Base-by-base conservation (phyloP, 2,113 vertebrate species). In the Rissa tridactyla region DNA sequence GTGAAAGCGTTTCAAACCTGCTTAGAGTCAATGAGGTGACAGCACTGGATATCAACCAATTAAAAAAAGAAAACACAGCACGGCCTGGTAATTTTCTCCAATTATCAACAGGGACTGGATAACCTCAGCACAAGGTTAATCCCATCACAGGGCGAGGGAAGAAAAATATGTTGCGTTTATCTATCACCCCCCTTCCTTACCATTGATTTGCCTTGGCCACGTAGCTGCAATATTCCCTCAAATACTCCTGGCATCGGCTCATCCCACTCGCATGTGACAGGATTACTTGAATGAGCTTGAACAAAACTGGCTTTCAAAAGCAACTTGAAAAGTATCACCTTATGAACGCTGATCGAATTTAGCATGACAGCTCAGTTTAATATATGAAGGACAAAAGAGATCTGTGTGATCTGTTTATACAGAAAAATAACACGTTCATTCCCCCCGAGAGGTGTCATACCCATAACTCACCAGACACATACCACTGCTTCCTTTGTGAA, bases 341-440 rank as follows among this genome's bases (percentile, higher is more conserved):
- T 77, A 49, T 46, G 93, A 95, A 57, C 92, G 73, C 86, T 88
- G 80, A 94, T 75, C 6, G 1, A 92, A 93, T 84, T 69, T 29
- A 88, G 85, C 68, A 38, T 69, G 88, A 90, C 96, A 92, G 92
- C 69, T 94, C 95, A 75, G 90, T 68, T 96, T 71, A 92, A 96
- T 64, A 68, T 40, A 78, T 16, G 72, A 78, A 82, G 86, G 88
- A 91, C 88, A 93, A 76, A 61, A 83, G 55, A 84, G 88, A 96
- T 83, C 86, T 84, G 64, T 81, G 82, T 71, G 94, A 60, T 90
- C 51, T 55, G 68, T 92, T 94, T 94, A 78, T 64, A 86, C 23
- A 83, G 76, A 81, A 93, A 73, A 95, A 82, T 40, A 94, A 88
- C 80, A 57, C 79, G 55, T 92, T 73, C 27, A 15, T 78, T 81